Evolutionary conservation across 2,888 invertebrate genomes (phyloP).

Genomic region (Bhutanitis thaidina): DNA sequence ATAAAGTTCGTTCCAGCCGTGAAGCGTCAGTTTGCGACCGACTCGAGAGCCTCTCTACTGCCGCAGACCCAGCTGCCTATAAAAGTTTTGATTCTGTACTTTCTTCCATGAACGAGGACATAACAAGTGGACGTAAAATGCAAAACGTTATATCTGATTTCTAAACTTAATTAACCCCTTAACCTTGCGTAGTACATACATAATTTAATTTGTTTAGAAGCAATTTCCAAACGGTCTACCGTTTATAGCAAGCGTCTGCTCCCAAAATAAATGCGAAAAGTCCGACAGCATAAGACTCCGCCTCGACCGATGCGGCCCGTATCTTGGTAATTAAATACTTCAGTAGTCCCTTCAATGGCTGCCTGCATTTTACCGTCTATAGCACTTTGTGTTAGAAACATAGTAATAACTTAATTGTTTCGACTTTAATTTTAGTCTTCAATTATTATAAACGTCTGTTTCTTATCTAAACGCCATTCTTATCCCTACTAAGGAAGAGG

Average conservation of each 20-base stretch:
- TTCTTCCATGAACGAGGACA: background rate
- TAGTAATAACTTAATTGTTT: conserved; percentile 38
- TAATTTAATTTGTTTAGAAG: background rate
- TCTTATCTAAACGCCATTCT: conserved; percentile 6
- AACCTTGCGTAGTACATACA: background rate
- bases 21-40: conserved; percentile 34
- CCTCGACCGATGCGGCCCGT: conserved; percentile 39
- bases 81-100: background rate
- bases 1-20: conserved; percentile 39
- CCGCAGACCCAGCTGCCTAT: conserved; percentile 12
- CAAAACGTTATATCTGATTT: background rate
- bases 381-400: conserved; percentile 32
- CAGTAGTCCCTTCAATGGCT: conserved; percentile 43
- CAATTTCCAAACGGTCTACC: conserved; percentile 1
- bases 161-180: background rate
- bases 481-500: background rate
- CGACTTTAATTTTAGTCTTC: conserved; percentile 15
- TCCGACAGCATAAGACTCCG: conserved; percentile 26
- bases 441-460: conserved; percentile 15
- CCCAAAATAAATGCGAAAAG: conserved; percentile 27
- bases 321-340: conserved; percentile 61
- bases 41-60: conserved; percentile 26
- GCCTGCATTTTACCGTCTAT: conserved; percentile 35
- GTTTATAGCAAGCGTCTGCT: conserved; percentile 19
- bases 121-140: background rate